Evolutionary conservation across 2,797 vertebrate species (phyloP), one percentile per base, ranked within the genome.

Genomic region (Cyclura pinguis): DNA sequence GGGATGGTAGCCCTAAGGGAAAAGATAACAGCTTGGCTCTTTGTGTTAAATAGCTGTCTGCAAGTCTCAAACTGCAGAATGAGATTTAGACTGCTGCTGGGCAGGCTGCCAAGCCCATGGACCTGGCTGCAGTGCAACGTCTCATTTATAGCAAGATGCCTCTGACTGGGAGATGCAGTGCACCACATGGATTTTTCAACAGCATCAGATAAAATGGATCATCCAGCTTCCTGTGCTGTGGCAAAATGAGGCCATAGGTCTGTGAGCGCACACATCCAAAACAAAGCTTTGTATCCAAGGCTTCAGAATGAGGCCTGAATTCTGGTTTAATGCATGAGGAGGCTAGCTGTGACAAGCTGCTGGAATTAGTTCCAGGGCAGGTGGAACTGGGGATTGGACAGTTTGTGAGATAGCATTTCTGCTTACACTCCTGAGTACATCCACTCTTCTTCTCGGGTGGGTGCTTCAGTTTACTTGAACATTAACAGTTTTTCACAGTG

Each of bases 1-100:
- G 96, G 94, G 96, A 96, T 94, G 96, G 96, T 95, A 93, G 96
- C 96, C 96, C 96, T 96, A 95, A 96, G 96, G 96, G 96, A 96
- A 93, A 95, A 96, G 96, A 95, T 96, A 96, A 96, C 96, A 96
- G 96, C 96, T 96, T 95, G 95, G 94, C 95, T 95, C 95, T 94
- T 95, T 96, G 96, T 94, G 96, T 95, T 96, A 95, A 96, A 96
- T 94, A 96, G 95, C 96, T 96, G 96, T 94, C 96, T 96, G 96
- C 93, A 85, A 96, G 95, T 95, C 94, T 96, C 95, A 95, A 94
- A 94, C 95, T 96, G 95, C 95, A 93, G 96, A 94, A 94, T 74
- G 95, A 95, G 95, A 93, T 91, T 88, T 92, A 88, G 94, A 95
- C 91, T 69, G 77, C 94, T 35, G 9, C 87, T 3, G 89, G 95